Evolutionary conservation across 2,888 invertebrate species (phyloP).

Genomic region (Pedicia rivosa): DNA sequence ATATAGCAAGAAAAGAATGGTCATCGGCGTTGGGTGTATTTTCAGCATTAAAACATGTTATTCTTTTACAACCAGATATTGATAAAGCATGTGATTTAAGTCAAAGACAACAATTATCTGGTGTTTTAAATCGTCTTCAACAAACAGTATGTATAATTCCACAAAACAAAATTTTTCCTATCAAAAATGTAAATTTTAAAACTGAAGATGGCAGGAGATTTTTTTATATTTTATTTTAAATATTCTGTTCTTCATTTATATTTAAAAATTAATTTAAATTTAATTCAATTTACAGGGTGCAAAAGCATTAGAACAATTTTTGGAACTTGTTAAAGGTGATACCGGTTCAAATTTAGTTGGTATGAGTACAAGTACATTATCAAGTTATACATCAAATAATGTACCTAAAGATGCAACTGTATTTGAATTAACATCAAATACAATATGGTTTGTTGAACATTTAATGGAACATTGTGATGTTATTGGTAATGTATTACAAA

Average conservation of each 20-base stretch:
- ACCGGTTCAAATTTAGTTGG: conserved; percentile 51
- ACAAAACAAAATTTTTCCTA: conserved; percentile 6
- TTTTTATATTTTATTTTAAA: not conserved
- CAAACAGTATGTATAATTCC: conserved; percentile 41
- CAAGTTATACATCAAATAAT: conserved; percentile 19
- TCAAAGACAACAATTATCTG: conserved; percentile 52
- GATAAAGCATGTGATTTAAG: conserved; percentile 58
- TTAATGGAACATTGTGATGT: conserved; percentile 63
- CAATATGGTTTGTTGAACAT: conserved; percentile 82
- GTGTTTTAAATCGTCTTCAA: conserved; percentile 56
- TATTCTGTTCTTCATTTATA: not conserved
- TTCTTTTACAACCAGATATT: conserved; percentile 61
- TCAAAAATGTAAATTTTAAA: conserved; percentile 1
- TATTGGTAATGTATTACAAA: conserved; percentile 36
- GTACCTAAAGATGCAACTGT: conserved; percentile 92
- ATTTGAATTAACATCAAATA: conserved; percentile 89
- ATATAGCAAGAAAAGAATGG: conserved; percentile 62
- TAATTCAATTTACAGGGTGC: conserved; percentile 52
- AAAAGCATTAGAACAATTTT: conserved; percentile 82
- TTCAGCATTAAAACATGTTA: conserved; percentile 64
- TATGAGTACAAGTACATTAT: conserved; percentile 23
- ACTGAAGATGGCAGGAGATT: conserved; percentile 5
- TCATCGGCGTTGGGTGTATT: conserved; percentile 65
- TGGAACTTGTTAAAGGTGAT: conserved; percentile 71
- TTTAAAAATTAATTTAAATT: conserved; percentile 7